These are phyloP conservation scores for Eulemur coronatus DNA, from an alignment of 2,797 vertebrate genomes.

Conservation along the genomic window DNA sequence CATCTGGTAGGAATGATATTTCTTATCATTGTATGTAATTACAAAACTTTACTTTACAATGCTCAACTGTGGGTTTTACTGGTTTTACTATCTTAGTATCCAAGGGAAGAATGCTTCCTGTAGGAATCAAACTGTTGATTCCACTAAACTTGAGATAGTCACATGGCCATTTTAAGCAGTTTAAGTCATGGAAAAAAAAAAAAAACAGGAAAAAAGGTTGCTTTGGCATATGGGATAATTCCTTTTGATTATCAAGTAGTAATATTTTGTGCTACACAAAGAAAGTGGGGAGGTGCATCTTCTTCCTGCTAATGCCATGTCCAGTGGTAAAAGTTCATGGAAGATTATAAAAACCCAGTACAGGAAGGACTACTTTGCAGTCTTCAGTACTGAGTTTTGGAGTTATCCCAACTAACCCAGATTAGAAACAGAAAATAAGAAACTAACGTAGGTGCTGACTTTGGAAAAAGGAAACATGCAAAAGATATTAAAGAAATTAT, in stretches of 20 bases:
- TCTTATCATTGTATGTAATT: not conserved
- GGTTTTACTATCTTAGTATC: not conserved
- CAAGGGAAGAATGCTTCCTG: not conserved
- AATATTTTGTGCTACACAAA: not conserved
- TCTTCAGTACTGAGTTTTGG: not conserved
- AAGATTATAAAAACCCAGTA: not conserved
- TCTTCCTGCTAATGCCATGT: not conserved
- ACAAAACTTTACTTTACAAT: not conserved
- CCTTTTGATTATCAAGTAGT: not conserved
- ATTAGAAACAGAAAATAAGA: not conserved
- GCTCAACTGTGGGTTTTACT: not conserved
- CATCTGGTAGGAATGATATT: not conserved
- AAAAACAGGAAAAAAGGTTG: not conserved
- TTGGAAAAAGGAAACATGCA: not conserved
- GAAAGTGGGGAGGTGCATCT: not conserved
- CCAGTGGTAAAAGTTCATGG: not conserved
- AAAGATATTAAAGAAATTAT: not conserved
- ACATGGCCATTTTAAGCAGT: not conserved
- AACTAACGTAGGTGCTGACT: not conserved
- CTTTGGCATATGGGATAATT: not conserved
- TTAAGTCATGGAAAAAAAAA: not conserved
- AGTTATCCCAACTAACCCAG: not conserved
- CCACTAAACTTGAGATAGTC: not conserved
- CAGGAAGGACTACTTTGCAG: not conserved
- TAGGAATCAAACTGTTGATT: not conserved